Evolutionary conservation across 2,797 vertebrate genomes (phyloP).

Genomic region (Acanthornis magna): DNA sequence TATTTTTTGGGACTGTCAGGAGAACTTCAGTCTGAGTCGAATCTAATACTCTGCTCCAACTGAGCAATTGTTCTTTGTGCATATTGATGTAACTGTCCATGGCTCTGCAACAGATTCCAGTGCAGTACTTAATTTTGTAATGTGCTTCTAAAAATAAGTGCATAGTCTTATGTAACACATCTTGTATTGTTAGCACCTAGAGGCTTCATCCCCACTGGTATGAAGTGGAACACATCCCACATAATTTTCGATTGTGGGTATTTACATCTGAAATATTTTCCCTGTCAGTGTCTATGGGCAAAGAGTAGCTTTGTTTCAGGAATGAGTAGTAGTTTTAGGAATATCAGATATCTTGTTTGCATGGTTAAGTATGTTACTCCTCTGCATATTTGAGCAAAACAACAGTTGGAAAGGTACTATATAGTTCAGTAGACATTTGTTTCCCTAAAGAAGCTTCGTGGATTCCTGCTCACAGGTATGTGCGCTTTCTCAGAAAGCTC

Average conservation of each 20-base stretch:
- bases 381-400: not conserved
- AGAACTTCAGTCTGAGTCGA: not conserved
- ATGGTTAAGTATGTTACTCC: not conserved
- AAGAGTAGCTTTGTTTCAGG: not conserved
- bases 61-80: not conserved
- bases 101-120: slow-evolving; percentile 52
- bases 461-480: not conserved
- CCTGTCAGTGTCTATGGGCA: not conserved
- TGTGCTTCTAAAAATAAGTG: slow-evolving; percentile 57
- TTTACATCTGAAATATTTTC: slow-evolving; percentile 8
- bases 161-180: slow-evolving; percentile 49
- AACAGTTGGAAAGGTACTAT: not conserved
- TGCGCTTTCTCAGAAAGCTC: not conserved
- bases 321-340: not conserved
- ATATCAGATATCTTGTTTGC: not conserved
- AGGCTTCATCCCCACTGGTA: slow-evolving; percentile 20
- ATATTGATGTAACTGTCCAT: slow-evolving; percentile 18
- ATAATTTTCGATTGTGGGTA: not conserved
- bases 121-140: slow-evolving; percentile 60
- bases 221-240: not conserved
- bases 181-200: slow-evolving; percentile 63
- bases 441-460: not conserved
- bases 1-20: not conserved
- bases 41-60: not conserved
- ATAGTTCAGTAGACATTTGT: not conserved